A percentile compares a stretch with the other conserved stretches of the same genome.
Conservation (phyloP, 2,797 vertebrate species). For the Diceros bicornis region DNA sequence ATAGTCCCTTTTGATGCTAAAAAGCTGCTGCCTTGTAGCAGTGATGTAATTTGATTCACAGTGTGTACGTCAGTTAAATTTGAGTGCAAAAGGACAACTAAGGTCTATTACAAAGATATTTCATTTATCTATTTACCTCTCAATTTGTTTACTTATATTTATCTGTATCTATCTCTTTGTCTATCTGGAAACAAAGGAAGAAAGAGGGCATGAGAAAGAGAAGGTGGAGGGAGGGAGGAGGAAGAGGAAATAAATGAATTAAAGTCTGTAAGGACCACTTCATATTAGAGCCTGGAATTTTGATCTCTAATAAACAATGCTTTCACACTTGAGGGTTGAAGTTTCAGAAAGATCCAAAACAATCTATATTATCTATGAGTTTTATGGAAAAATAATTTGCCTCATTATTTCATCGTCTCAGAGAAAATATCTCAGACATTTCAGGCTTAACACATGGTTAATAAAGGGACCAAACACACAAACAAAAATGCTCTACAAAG, state of each 20-base stretch:
- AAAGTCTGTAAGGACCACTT: not conserved
- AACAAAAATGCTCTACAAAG: conserved; percentile 36
- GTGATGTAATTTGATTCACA: not conserved
- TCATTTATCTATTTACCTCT: not conserved
- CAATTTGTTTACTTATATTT: not conserved
- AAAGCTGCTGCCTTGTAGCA: not conserved
- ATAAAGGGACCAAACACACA: not conserved
- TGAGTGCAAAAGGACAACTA: not conserved
- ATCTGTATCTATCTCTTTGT: not conserved
- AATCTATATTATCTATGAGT: not conserved
- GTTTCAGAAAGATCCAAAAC: not conserved
- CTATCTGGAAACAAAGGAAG: not conserved
- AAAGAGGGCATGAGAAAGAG: not conserved
- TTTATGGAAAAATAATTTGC: not conserved
- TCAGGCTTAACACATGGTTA: not conserved
- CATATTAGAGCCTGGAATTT: not conserved
- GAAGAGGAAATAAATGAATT: not conserved
- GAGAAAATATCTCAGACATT: conserved; percentile 13
- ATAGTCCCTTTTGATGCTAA: not conserved
- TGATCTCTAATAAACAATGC: not conserved
- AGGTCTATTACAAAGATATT: not conserved
- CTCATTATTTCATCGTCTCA: not conserved
- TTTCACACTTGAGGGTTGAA: not conserved
- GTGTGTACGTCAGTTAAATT: conserved; percentile 2
- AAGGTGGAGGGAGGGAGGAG: not conserved